These are phyloP conservation scores for Megathymus violae DNA, from an alignment of 1,140 invertebrate genomes.

Conservation along the genomic window DNA sequence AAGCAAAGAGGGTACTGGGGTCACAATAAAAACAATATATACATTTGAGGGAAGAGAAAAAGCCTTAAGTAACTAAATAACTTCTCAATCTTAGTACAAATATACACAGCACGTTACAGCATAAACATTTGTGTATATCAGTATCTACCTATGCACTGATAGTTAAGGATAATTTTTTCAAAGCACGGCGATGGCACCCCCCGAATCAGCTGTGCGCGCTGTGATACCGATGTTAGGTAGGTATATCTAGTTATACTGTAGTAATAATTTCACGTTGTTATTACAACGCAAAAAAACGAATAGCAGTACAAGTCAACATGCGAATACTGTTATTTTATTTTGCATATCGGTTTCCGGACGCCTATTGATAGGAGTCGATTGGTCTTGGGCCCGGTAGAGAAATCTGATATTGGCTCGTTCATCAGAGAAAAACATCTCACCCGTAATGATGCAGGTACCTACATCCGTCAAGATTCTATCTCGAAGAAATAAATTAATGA, in stretches of 20 bases:
- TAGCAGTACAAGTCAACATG: conserved; percentile 38
- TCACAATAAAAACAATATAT: too few relatives aligned
- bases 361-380: conserved; percentile 57
- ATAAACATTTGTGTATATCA: too few relatives aligned
- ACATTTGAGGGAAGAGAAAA: too few relatives aligned
- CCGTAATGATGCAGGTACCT: conserved; percentile 69
- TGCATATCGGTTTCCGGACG: conserved; percentile 66
- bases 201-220: too few relatives aligned
- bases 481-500: conserved; percentile 71
- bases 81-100: too few relatives aligned
- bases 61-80: too few relatives aligned
- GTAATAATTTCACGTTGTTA: conserved; percentile 65
- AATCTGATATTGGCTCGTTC: conserved; percentile 62
- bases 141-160: too few relatives aligned
- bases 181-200: too few relatives aligned
- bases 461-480: conserved; percentile 77
- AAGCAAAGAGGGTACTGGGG: too few relatives aligned
- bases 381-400: conserved; percentile 38
- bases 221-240: conserved; percentile 65
- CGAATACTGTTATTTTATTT: conserved; percentile 75
- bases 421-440: conserved; percentile 74
- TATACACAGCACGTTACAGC: too few relatives aligned
- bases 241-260: conserved; percentile 61
- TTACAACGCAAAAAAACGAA: conserved; percentile 52
- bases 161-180: too few relatives aligned